Conservation (phyloP, 2,113 vertebrate genomes). For the Pterophyllum scalare region DNA sequence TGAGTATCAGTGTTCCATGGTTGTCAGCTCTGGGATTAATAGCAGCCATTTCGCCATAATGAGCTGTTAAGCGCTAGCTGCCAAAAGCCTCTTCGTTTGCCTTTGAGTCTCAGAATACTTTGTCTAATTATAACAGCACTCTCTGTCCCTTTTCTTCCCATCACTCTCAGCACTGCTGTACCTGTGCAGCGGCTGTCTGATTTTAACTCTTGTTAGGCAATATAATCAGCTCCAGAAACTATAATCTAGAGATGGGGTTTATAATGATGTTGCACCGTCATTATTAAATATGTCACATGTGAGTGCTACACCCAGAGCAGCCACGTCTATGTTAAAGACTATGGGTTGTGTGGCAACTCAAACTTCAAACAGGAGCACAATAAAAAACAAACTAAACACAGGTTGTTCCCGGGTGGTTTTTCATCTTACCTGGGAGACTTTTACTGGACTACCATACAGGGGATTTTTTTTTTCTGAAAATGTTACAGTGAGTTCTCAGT, state of each 20-base stretch:
- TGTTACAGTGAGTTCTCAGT: neutral
- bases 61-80: conserved; percentile 75
- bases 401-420: neutral
- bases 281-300: conserved; percentile 17
- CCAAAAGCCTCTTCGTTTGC: conserved; percentile 70
- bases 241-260: conserved; percentile 24
- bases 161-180: conserved; percentile 31
- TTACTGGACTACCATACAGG: neutral
- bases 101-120: conserved; percentile 68
- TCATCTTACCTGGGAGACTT: neutral
- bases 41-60: conserved; percentile 76
- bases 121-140: conserved; percentile 72
- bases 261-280: conserved; percentile 11
- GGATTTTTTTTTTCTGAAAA: neutral
- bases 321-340: conserved; percentile 1
- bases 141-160: conserved; percentile 44
- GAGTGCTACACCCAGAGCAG: neutral
- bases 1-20: conserved; percentile 65
- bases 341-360: neutral
- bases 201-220: conserved; percentile 54
- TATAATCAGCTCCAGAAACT: conserved; percentile 52
- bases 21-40: conserved; percentile 78
- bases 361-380: conserved; percentile 5
- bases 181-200: conserved; percentile 44
- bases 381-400: conserved; percentile 12